These are phyloP conservation scores for Apis mellifera DNA, from an alignment of 1,140 invertebrate genomes.

Conservation along the genomic window DNA sequence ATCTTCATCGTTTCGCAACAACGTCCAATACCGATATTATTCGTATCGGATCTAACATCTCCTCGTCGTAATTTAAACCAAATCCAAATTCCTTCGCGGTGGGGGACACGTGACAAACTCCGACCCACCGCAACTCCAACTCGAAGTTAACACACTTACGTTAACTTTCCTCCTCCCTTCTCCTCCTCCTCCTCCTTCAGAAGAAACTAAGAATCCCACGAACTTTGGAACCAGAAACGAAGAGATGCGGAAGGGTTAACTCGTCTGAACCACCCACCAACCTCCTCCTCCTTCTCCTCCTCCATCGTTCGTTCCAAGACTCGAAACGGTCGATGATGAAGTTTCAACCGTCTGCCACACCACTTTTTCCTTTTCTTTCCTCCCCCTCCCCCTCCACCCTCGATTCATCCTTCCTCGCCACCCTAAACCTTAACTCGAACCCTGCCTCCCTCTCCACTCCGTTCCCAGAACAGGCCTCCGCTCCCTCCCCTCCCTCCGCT, in stretches of 20 bases:
- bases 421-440: not conserved
- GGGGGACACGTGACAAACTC: not conserved
- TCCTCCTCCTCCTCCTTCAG: not conserved
- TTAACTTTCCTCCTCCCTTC: not conserved
- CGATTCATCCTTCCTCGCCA: constrained; percentile 9
- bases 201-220: not conserved
- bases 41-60: too few relatives aligned
- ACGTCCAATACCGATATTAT: too few relatives aligned
- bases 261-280: not conserved
- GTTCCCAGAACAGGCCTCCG: not conserved
- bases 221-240: not conserved
- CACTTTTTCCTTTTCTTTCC: constrained; percentile 39
- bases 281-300: constrained; percentile 7
- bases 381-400: constrained; percentile 1
- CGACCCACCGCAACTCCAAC: not conserved
- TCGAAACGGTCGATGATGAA: constrained; percentile 59
- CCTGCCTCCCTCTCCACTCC: not conserved
- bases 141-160: constrained; percentile 1
- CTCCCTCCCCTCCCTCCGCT: not conserved
- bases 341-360: constrained; percentile 65
- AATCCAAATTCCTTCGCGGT: not conserved
- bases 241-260: constrained; percentile 16
- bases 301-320: constrained; percentile 48
- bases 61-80: not conserved
- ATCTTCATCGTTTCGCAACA: too few relatives aligned